Evolutionary conservation across 2,113 vertebrate genomes (phyloP).

Genomic region (Puma concolor): DNA sequence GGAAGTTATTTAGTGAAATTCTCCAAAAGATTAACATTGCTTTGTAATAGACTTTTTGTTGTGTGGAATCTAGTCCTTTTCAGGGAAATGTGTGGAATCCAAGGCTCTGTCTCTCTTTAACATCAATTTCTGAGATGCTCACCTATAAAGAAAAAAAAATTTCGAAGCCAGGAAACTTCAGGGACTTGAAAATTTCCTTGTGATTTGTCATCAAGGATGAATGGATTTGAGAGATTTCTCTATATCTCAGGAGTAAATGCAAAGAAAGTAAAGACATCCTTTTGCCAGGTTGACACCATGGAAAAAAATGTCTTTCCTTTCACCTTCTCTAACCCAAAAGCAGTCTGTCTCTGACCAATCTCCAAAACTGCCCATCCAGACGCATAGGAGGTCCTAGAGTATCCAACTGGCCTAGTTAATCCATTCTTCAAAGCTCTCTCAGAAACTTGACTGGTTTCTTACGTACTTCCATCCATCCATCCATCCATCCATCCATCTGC

Average conservation of each 20-base stretch:
- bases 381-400: not conserved
- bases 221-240: not conserved
- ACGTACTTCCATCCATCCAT: not conserved
- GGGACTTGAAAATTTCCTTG: conserved; percentile 24
- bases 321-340: not conserved
- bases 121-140: not conserved
- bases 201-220: not conserved
- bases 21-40: conserved; percentile 44
- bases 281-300: not conserved
- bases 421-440: not conserved
- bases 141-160: not conserved
- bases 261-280: not conserved
- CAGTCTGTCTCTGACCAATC: not conserved
- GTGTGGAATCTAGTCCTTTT: not conserved
- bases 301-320: conserved; percentile 46
- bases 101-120: not conserved
- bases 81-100: not conserved
- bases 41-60: conserved; percentile 20
- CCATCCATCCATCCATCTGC: not conserved
- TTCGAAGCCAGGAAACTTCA: not conserved
- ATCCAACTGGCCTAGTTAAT: not conserved
- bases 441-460: not conserved
- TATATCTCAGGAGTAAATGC: not conserved
- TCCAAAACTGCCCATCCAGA: not conserved
- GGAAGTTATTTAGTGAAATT: conserved; percentile 57